These are phyloP conservation scores for Aromia moschata DNA, from an alignment of 2,888 invertebrate species.

Conservation along the genomic window DNA sequence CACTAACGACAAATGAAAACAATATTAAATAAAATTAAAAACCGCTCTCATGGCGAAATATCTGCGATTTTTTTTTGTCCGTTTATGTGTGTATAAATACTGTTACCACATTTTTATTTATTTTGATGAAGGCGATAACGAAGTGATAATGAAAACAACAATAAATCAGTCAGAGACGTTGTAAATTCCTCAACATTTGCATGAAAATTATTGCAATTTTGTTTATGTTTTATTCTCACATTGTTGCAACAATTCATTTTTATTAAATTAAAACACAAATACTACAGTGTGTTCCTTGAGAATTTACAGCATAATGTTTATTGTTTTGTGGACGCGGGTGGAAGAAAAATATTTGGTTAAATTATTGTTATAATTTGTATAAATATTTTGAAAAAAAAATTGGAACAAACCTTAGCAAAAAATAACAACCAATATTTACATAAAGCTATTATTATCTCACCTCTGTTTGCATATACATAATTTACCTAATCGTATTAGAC, in stretches of 20 bases:
- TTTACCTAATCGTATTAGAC: too few relatives aligned
- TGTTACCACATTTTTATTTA: slow-evolving; percentile 11
- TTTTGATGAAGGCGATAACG: slow-evolving; percentile 1
- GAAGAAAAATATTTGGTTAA: neutral
- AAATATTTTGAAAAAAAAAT: too few relatives aligned
- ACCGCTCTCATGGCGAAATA: neutral
- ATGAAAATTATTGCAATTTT: slow-evolving; percentile 20
- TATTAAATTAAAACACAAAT: neutral
- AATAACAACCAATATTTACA: too few relatives aligned
- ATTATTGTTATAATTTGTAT: neutral
- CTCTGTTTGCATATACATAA: too few relatives aligned
- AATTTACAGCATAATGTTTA: neutral
- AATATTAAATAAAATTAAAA: slow-evolving; percentile 1
- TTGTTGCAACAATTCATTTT: slow-evolving; percentile 5
- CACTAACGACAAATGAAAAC: neutral
- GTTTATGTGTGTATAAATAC: slow-evolving; percentile 9
- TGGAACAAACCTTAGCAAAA: too few relatives aligned
- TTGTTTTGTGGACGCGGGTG: too few relatives aligned
- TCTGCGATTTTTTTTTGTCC: slow-evolving; percentile 5
- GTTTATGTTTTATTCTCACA: too few relatives aligned
- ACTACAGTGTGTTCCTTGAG: neutral
- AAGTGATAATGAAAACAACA: slow-evolving; percentile 9
- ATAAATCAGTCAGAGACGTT: slow-evolving; percentile 14
- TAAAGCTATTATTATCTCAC: too few relatives aligned
- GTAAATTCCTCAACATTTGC: slow-evolving; percentile 11